These are phyloP conservation scores for Otocyon megalotis DNA, from an alignment of 2,113 vertebrate species.

Conservation along the genomic window DNA sequence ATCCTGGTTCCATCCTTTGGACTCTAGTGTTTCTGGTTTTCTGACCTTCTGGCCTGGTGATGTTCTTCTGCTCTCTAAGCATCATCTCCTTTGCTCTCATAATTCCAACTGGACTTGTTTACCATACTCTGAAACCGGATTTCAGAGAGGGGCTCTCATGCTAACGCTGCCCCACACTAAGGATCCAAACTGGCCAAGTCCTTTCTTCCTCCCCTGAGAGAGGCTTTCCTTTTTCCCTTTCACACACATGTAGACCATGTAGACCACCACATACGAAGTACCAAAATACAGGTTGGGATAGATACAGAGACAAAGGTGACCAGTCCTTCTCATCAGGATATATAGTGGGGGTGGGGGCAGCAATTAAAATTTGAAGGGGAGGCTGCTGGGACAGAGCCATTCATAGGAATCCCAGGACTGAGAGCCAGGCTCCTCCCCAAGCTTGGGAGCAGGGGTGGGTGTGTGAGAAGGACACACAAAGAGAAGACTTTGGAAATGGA, in stretches of 20 bases:
- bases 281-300: background rate
- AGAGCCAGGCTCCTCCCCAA: background rate
- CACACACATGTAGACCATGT: too few species aligned
- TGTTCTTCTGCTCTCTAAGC: background rate
- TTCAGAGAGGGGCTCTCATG: background rate
- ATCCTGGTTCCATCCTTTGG: accelerated
- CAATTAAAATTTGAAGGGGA: background rate
- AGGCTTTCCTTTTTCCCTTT: background rate
- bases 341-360: background rate
- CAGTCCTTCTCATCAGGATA: background rate
- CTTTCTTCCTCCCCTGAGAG: background rate
- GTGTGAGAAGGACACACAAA: background rate
- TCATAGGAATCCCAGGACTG: accelerated
- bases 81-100: background rate
- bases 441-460: background rate
- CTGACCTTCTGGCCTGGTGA: background rate
- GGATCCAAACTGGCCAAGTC: background rate
- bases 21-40: background rate
- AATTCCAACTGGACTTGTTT: background rate
- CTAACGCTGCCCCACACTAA: background rate
- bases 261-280: too few species aligned
- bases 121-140: background rate
- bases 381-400: too few species aligned
- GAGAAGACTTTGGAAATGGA: background rate
- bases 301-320: background rate